Conservation (phyloP, 1,140 invertebrate genomes). For the Meloidogyne chitwoodi region DNA sequence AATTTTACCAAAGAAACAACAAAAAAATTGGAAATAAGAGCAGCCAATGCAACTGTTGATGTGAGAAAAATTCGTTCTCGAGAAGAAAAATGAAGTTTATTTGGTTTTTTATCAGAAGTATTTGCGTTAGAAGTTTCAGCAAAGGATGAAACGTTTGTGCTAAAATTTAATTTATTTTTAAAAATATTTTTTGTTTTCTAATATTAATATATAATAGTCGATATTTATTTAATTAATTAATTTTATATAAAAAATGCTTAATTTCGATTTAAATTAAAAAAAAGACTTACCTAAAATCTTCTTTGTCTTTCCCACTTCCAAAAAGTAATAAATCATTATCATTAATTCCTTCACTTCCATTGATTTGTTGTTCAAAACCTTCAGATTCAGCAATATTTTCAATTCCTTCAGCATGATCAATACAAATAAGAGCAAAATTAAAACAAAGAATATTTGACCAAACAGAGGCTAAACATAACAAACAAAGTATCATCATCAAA, state of each 20-base stretch:
- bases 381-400: neutral
- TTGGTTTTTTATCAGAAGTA: neutral
- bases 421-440: slow-evolving; percentile 47
- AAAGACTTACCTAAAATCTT: neutral
- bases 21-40: slow-evolving; percentile 44
- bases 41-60: slow-evolving; percentile 41
- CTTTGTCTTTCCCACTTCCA: neutral
- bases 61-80: slow-evolving; percentile 33
- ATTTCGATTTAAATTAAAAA: neutral
- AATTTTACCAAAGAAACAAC: slow-evolving; percentile 38
- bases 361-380: neutral
- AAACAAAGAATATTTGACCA: slow-evolving; percentile 50
- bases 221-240: no score
- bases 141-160: neutral
- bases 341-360: neutral
- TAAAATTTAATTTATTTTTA: neutral
- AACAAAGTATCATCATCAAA: slow-evolving; percentile 36
- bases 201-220: no score
- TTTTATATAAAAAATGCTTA: no score
- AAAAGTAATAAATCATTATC: neutral
- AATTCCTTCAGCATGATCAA: slow-evolving; percentile 25
- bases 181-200: neutral
- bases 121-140: neutral
- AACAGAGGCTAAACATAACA: slow-evolving; percentile 39
- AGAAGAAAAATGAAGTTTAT: slow-evolving; percentile 27